Evolutionary conservation across 2,113 vertebrate species (phyloP), one percentile per base, ranked within the genome.

Genomic region (Nibea coibor): DNA sequence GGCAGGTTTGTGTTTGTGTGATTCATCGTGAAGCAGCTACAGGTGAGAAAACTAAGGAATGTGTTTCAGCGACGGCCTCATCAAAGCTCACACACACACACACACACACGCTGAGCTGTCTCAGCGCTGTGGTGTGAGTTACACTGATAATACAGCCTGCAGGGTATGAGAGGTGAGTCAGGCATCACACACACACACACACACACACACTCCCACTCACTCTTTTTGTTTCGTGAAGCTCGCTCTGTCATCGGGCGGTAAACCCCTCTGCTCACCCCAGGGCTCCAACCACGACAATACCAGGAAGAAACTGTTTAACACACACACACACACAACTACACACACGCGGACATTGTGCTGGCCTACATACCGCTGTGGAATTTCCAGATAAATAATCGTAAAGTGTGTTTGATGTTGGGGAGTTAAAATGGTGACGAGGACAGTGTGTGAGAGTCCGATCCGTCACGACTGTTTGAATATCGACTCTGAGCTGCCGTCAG

Each of bases 111-210:
- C 28, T 2, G 28, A 68, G 77, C 28, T 61, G 75, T 54, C 74
- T 62, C 53, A 59, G 59, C 8, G 15, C 65, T 80, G 43, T 19
- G 62, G 85, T 88, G 91, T 88, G 86, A 72, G 74, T 86, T 85
- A 77, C 81, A 71, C 35, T 75, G 12, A 76, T 72, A 5, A 61
- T 8, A 28, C 31, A 68, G 71, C 89, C 89, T 79, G 70, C 58
- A 53, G 86, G 86, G 26, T 26, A 35, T 35, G 35, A 8, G 51
- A 88, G 77, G 75, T 87, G 91, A 91, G 87, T 90, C 89, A 81
- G 79, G 19, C 65, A 31, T 63, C 71, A 56, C 76, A 68, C 76
- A 68, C 77, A 70, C 68, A 67, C 5, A 66, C 31, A 72, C 80
- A 61, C 56, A 80, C 76, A 68, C 76, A 68, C 77, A 81, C 80